Evolutionary conservation across 2,888 invertebrate genomes (phyloP).

Genomic region (Ophion ventricosus): DNA sequence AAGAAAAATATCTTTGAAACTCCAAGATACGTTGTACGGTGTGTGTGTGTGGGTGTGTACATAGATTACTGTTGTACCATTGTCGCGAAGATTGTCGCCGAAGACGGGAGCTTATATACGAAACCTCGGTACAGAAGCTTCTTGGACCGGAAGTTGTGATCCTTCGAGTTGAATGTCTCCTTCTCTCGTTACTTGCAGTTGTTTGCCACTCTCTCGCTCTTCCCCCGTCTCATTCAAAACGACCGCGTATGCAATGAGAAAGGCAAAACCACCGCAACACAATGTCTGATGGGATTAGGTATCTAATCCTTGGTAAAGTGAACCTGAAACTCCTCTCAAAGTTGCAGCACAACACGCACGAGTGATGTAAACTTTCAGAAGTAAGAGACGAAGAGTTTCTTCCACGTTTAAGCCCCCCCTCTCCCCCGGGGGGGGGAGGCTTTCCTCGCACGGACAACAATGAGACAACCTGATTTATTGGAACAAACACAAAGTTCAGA

Average conservation of each 20-base stretch:
- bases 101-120: neutral
- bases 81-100: slow-evolving; percentile 11
- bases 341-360: slow-evolving; percentile 26
- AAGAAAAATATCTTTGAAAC: slow-evolving; percentile 3
- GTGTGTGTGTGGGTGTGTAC: neutral
- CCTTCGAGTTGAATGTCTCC: slow-evolving; percentile 52
- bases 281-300: slow-evolving; percentile 60
- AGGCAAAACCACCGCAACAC: slow-evolving; percentile 8
- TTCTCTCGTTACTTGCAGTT: slow-evolving; percentile 12
- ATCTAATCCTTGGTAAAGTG: slow-evolving; percentile 60
- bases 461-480: slow-evolving; percentile 58
- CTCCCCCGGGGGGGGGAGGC: neutral
- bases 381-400: slow-evolving; percentile 30
- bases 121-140: slow-evolving; percentile 11
- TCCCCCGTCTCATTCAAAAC: neutral
- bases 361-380: slow-evolving; percentile 35
- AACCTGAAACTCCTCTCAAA: slow-evolving; percentile 57
- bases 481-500: slow-evolving; percentile 23
- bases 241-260: neutral
- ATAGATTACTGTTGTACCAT: neutral
- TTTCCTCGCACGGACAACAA: slow-evolving; percentile 52
- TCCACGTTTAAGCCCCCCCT: neutral
- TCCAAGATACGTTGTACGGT: neutral
- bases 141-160: slow-evolving; percentile 50
- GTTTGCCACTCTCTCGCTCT: slow-evolving; percentile 27